Base-by-base conservation (phyloP, 2,113 vertebrate genomes). In the Chionis minor region DNA sequence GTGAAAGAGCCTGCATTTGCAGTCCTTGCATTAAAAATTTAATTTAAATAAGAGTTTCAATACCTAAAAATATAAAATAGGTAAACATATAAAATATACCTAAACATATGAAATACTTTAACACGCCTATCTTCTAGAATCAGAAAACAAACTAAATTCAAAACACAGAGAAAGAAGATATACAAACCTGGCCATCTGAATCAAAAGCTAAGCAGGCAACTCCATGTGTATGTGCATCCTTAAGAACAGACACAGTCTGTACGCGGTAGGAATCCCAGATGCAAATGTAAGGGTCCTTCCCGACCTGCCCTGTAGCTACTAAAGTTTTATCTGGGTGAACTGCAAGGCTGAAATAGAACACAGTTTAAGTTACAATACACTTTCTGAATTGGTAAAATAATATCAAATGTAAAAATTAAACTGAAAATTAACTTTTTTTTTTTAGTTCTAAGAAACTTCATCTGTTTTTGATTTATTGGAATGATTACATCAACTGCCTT, bases 281-380 rank as follows among this genome's bases (percentile, higher is more conserved):
- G 73, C 99, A 99, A 89, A 99, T 98, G 85, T 98, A 99, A 8
- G 99, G 99, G 51, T 99, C 99, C 86, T 99, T 99, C 15, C 99
- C 99, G 75, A 99, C 99, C 97, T 99, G 99, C 83, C 99, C 99
- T 1, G 99, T 99, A 23, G 99, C 99, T 88, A 99, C 99, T 61
- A 99, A 98, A 72, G 98, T 98, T 98, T 98, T 99, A 94, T 99
- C 99, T 2, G 99, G 99, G 70, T 99, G 99, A 91, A 99, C 98
- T 49, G 99, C 99, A 58, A 99, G 98, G 96, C 99, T 99, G 98
- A 63, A 96, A 97, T 5, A 96, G 71, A 97, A 92, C 94, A 96
- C 65, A 63, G 24, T 14, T 42, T 42, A 91, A 67, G 51, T 86
- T 45, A 96, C 1, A 84, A 58, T 21, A 51, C 4, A 5, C 26